Conservation (phyloP, 2,797 vertebrate genomes). For the Sebastiscus albofasciatus region DNA sequence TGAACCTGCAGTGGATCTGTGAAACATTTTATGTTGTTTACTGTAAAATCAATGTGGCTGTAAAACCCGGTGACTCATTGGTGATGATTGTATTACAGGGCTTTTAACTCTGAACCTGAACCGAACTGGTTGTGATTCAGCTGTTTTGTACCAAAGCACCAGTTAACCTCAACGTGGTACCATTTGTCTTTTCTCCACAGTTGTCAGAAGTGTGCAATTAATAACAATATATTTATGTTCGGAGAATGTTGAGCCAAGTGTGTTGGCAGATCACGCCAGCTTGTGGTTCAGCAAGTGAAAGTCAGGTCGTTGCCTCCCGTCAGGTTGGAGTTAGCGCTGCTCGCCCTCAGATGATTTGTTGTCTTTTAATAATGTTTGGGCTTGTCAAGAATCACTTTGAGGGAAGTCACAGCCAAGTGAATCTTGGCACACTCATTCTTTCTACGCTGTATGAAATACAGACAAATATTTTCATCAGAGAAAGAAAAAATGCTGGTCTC, state of each 20-base stretch:
- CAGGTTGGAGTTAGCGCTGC: background rate
- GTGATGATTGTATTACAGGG: background rate
- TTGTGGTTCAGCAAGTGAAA: background rate
- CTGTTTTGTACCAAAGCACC: background rate
- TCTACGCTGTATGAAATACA: background rate
- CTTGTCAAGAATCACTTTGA: slow-evolving; percentile 3
- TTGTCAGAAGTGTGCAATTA: background rate
- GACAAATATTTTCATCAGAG: background rate
- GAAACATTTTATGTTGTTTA: slow-evolving; percentile 16
- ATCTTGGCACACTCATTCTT: background rate
- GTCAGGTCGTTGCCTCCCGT: background rate
- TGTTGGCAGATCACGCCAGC: background rate
- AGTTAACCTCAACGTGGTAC: background rate
- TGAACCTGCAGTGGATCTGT: background rate
- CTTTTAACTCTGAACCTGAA: background rate
- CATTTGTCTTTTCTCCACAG: background rate
- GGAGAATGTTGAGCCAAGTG: background rate
- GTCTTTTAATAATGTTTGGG: background rate
- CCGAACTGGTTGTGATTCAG: background rate
- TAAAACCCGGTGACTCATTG: background rate
- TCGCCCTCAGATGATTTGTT: background rate
- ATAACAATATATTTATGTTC: background rate
- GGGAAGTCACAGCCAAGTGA: background rate
- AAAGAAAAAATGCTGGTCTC: too few species aligned
- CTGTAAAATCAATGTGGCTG: slow-evolving; percentile 18